phyloP scores from a whole-genome alignment of 2,888 invertebrate genomes.

The Nowickia ferox region DNA sequence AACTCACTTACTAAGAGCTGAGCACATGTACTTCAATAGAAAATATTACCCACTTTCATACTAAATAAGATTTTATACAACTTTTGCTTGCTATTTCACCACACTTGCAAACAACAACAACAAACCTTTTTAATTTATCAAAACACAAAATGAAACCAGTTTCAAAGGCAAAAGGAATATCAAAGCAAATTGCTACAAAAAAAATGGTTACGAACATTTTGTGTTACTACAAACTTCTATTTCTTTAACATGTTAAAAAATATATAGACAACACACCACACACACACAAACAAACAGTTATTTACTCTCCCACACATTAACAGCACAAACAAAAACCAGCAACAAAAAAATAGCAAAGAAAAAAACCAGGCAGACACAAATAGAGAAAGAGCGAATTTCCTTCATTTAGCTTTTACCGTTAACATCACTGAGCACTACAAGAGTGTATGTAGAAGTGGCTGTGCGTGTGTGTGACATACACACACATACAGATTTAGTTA shows the following conservation, averaged over 20 bases:
- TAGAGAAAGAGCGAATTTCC: constrained; percentile 41
- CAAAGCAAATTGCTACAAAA: constrained; percentile 22
- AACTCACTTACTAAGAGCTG: neutral
- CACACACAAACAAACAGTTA: constrained; percentile 7
- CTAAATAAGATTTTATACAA: constrained; percentile 1
- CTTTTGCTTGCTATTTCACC: constrained; percentile 9
- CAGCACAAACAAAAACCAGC: constrained; percentile 5
- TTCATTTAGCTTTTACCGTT: constrained; percentile 42
- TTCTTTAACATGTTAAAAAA: constrained; percentile 10
- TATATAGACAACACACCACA: constrained; percentile 13
- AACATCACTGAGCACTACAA: constrained; percentile 60
- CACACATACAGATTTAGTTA: neutral
- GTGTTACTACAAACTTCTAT: constrained; percentile 21
- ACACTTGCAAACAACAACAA: constrained; percentile 19
- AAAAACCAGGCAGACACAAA: constrained; percentile 19
- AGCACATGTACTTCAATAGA: constrained; percentile 62
- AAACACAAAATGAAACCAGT: constrained; percentile 13
- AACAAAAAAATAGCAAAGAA: neutral
- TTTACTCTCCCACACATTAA: constrained; percentile 23
- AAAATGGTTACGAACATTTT: constrained; percentile 35
- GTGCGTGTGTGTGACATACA: neutral
- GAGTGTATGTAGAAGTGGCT: neutral
- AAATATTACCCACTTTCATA: constrained; percentile 9
- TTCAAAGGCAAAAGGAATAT: constrained; percentile 12
- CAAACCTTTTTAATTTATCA: neutral